phyloP scores from a whole-genome alignment of 2,888 invertebrate genomes.

The Lymantria monacha region DNA sequence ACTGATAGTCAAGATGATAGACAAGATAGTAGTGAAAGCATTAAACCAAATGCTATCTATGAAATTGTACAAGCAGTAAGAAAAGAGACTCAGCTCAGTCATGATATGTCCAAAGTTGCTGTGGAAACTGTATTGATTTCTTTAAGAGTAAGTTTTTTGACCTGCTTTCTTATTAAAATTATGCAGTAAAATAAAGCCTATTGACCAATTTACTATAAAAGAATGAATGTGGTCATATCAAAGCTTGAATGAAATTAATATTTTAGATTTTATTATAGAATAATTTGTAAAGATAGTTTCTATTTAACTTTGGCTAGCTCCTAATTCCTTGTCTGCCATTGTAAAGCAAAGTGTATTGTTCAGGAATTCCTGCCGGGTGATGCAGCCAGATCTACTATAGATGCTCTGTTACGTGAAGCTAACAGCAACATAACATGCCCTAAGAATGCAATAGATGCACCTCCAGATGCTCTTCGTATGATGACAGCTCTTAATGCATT shows the following conservation, averaged over 20 bases:
- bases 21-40: constrained; percentile 74
- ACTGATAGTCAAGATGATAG: constrained; percentile 77
- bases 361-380: constrained; percentile 75
- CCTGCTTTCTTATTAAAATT: neutral
- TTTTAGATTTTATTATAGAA: no score
- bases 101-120: constrained; percentile 92
- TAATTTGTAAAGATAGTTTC: no score
- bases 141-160: constrained; percentile 55
- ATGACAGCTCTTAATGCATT: constrained; percentile 92
- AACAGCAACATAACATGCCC: constrained; percentile 75
- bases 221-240: no score
- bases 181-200: no score
- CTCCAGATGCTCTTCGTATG: constrained; percentile 92
- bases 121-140: constrained; percentile 88
- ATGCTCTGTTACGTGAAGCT: constrained; percentile 71
- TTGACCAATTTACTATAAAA: no score
- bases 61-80: constrained; percentile 91
- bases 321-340: no score
- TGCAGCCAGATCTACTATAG: constrained; percentile 73
- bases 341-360: neutral
- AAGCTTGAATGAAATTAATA: no score
- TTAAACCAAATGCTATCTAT: constrained; percentile 84
- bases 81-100: constrained; percentile 91
- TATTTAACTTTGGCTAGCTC: no score
- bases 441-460: constrained; percentile 88